Evolutionary conservation across 2,113 vertebrate species (phyloP), one percentile per base, ranked within the genome.

Genomic region (Syrmaticus mikado): DNA sequence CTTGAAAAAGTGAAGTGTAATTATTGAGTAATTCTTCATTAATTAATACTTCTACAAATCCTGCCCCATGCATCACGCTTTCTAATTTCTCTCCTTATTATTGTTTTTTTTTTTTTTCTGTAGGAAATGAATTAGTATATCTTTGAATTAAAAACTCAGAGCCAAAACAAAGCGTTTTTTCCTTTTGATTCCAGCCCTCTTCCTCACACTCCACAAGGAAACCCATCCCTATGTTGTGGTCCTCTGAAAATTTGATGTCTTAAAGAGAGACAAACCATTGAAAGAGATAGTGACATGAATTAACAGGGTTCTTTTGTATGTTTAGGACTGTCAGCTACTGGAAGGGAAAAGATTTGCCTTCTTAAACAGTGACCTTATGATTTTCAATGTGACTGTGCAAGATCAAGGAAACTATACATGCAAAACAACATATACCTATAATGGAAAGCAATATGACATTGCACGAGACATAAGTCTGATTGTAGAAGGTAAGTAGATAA

Each of bases 351-450:
- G 70, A 16, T 98, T 98, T 61, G 15, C 2, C 17, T 86, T 92
- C 62, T 66, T 48, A 12, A 67, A 12, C 3, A 71, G 70, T 5
- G 73, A 82, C 13, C 98, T 99, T 55, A 64, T 92, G 0, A 89
- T 99, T 50, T 66, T 6, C 0, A 45, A 81, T 2, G 98, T 98
- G 52, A 36, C 88, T 8, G 12, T 41, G 14, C 25, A 92, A 0
- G 96, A 99, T 80, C 24, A 20, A 30, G 97, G 97, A 46, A 74
- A 64, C 36, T 99, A 99, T 40, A 98, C 97, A 0, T 99, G 99
- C 20, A 97, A 78, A 25, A 87, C 98, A 61, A 96, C 64, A 3
- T 98, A 98, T 43, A 78, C 27, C 4, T 91, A 98, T 22, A 95
- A 87, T n/a, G 98, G 97, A 8, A 87, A 97, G 34, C 80, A 30